A percentile compares a stretch with the other conserved stretches of the same genome.
Evolutionary conservation across 2,888 invertebrate genomes (phyloP).

Genomic region (Drosophila melanocephala): DNA sequence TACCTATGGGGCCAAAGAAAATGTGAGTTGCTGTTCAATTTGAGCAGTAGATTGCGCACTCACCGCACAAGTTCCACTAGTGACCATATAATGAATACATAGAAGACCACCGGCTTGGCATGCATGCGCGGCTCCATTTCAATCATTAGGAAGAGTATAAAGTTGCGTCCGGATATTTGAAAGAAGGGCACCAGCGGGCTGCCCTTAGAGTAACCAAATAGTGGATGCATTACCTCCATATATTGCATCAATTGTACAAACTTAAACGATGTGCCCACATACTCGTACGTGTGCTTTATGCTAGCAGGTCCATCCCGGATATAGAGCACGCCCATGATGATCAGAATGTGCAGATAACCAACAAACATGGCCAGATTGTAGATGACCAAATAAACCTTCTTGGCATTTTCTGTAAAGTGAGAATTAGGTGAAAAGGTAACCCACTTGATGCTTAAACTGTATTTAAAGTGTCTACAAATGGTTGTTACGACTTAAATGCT

Average conservation of each 20-base stretch:
- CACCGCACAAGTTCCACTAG: slow-evolving; percentile 93
- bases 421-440: not conserved
- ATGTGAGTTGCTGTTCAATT: not conserved
- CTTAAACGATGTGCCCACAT: slow-evolving; percentile 91
- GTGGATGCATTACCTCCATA: slow-evolving; percentile 94
- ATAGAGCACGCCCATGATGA: slow-evolving; percentile 91
- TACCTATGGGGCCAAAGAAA: slow-evolving; percentile 88
- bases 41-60: slow-evolving; percentile 31
- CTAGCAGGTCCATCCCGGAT: slow-evolving; percentile 91
- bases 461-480: not conserved
- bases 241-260: slow-evolving; percentile 93
- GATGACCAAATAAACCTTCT: slow-evolving; percentile 93
- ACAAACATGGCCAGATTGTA: slow-evolving; percentile 96
- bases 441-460: not conserved
- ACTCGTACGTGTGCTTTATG: slow-evolving; percentile 89
- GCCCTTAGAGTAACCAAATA: slow-evolving; percentile 95
- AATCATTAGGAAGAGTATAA: slow-evolving; percentile 93
- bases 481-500: not conserved
- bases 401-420: slow-evolving; percentile 89
- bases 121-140: slow-evolving; percentile 95
- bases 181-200: slow-evolving; percentile 90
- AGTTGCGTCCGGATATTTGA: slow-evolving; percentile 92
- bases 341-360: slow-evolving; percentile 92
- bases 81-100: slow-evolving; percentile 94
- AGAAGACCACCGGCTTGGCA: slow-evolving; percentile 93